Base-by-base conservation (phyloP, 2,888 invertebrate species). In the Lottia gigantea region DNA sequence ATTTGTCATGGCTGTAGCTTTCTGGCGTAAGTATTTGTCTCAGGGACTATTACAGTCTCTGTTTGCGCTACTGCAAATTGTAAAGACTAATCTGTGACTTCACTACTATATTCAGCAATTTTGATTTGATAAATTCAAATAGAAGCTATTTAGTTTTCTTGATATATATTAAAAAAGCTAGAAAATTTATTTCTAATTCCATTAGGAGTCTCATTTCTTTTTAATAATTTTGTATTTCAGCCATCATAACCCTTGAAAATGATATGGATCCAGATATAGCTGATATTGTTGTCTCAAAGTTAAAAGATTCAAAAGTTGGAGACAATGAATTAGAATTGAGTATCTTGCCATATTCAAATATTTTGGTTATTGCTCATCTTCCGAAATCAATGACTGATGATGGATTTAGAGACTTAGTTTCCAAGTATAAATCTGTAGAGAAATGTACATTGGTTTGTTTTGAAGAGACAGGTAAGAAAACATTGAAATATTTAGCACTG, bases 321-420 rank as follows among this genome's bases (percentile, higher is more conserved):
- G 81, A 78, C 31, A 80, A 76, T 15, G 74, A 76, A 26, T 88
- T 90, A n/a, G 85, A 87, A 3, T 89, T 90, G 46, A 79, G 84
- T 26, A 87, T 89, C 19, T 88, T 89, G 19, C 86, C 88, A 7
- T 89, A 89, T 15, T 89, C 90, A 75, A 88, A 89, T 82, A 84
- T 90, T 75, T 84, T 91, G 19, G 91, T 91, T 79, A 86, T 91
- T 7, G 90, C 90, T 1, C 86, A 90, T 47, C 83, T 91, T 47
- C 91, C 91, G 1, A 80, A 85, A 3, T 79, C 84, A 70, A 88
- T 88, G 80, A 87, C 87, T 0, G 90, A 91, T 68, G 85, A 87
- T 16, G 89, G 90, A 73, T 90, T 91, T 77, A 77, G 82, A 14
- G 83, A 85, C n/a, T 83, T 91, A 26, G 89, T 90, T 11, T 77